Percentiles rank a stretch among this genome's conserved stretches.
These are phyloP conservation scores for Meandrina meandrites DNA, from an alignment of 92 coral and sea anemone genomes.

Conservation along the genomic window DNA sequence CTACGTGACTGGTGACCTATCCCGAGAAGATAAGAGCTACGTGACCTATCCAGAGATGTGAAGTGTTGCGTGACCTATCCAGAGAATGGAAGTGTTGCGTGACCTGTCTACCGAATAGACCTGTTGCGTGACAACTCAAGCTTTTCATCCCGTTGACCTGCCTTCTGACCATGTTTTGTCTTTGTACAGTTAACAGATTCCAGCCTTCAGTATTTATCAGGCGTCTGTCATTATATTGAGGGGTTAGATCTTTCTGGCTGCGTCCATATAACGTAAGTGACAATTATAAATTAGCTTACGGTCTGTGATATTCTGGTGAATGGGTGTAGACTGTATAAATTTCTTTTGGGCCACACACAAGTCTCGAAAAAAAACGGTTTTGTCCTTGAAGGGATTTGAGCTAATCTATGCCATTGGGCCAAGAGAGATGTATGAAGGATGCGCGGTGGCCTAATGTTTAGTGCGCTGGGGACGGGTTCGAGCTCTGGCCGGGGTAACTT, in stretches of 20 bases:
- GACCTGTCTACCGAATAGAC: neutral
- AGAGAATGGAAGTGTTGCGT: neutral
- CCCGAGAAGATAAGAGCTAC: too few relatives aligned
- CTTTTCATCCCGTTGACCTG: neutral
- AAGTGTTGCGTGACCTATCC: neutral
- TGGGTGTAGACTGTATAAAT: too few relatives aligned
- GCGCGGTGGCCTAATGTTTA: too few relatives aligned
- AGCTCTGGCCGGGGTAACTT: too few relatives aligned
- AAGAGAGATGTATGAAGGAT: too few relatives aligned
- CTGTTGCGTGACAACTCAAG: neutral
- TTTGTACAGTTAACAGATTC: slow-evolving; percentile 82
- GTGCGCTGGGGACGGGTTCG: too few relatives aligned
- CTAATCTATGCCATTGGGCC: too few relatives aligned
- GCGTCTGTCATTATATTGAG: slow-evolving; percentile 94
- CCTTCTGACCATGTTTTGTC: neutral
- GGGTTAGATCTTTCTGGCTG: slow-evolving; percentile 84
- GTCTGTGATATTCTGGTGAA: neutral
- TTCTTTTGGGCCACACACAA: too few relatives aligned
- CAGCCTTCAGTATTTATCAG: slow-evolving; percentile 93
- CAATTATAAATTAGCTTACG: neutral
- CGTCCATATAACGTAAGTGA: slow-evolving; percentile 84
- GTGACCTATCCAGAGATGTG: neutral
- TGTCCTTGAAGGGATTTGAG: too few relatives aligned
- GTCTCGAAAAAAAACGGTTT: too few relatives aligned
- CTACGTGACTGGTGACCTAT: neutral